phyloP scores from a whole-genome alignment of 2,113 vertebrate species.

The Petroica traversi region DNA sequence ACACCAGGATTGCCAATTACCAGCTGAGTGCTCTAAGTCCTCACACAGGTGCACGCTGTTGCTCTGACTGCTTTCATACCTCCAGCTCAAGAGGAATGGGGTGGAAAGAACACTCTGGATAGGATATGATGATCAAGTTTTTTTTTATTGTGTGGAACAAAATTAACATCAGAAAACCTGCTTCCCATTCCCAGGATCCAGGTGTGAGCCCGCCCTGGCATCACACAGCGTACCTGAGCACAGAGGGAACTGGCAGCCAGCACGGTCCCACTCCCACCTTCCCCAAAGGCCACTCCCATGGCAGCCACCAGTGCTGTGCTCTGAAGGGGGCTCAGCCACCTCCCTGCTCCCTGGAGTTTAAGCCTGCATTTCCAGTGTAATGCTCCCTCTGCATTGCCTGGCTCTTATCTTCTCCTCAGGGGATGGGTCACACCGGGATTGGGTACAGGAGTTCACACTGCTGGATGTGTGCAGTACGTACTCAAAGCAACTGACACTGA shows the following conservation, averaged over 20 bases:
- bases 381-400: not conserved
- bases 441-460: not conserved
- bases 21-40: too few species aligned
- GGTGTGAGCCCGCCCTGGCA: accelerated
- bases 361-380: not conserved
- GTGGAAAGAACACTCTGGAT: not conserved
- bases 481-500: accelerated
- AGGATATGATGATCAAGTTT: not conserved
- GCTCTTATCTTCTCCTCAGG: not conserved
- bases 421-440: accelerated
- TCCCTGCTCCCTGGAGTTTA: not conserved
- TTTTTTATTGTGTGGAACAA: not conserved
- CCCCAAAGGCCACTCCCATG: not conserved
- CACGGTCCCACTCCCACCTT: accelerated
- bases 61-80: not conserved
- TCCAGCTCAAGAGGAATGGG: accelerated
- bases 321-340: not conserved
- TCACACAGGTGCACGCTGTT: not conserved
- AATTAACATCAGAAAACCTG: not conserved
- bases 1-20: accelerated
- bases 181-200: accelerated
- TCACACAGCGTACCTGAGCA: not conserved
- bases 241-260: not conserved
- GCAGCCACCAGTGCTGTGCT: not conserved
- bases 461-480: accelerated